These are phyloP conservation scores for Spondyliosoma cantharus DNA, from an alignment of 2,797 vertebrate species.

Conservation along the genomic window DNA sequence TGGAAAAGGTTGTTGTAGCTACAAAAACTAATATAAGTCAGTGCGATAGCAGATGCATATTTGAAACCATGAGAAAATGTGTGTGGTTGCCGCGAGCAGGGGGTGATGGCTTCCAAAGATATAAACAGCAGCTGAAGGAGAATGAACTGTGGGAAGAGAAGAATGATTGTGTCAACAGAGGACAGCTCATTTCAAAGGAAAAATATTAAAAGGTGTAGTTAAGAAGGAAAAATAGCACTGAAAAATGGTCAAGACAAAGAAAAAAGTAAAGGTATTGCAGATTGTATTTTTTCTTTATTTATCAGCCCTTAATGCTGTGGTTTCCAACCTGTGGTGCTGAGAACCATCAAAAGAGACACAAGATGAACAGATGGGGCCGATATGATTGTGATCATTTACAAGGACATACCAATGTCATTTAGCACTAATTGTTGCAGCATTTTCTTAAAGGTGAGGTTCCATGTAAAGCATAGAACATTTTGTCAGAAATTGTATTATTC, in stretches of 20 bases:
- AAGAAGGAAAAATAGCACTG: neutral
- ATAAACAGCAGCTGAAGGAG: slow-evolving; percentile 4
- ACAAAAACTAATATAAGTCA: neutral
- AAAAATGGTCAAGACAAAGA: neutral
- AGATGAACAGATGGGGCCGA: neutral
- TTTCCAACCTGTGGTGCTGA: neutral
- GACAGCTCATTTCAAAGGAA: neutral
- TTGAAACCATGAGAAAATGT: neutral
- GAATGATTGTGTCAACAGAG: neutral
- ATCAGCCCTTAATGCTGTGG: neutral
- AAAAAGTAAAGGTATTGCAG: neutral
- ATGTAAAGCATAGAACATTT: neutral
- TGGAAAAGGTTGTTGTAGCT: neutral
- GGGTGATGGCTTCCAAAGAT: neutral
- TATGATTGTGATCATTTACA: neutral
- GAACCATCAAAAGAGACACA: neutral
- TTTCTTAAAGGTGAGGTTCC: neutral
- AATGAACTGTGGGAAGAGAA: neutral
- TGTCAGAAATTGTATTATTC: neutral
- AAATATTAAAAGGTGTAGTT: neutral
- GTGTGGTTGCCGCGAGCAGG: neutral
- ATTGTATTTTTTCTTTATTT: neutral
- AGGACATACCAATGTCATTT: neutral
- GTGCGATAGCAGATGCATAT: neutral
- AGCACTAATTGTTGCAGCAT: neutral